Conservation (phyloP, 1,140 invertebrate species). For the Ceratina australensis region DNA sequence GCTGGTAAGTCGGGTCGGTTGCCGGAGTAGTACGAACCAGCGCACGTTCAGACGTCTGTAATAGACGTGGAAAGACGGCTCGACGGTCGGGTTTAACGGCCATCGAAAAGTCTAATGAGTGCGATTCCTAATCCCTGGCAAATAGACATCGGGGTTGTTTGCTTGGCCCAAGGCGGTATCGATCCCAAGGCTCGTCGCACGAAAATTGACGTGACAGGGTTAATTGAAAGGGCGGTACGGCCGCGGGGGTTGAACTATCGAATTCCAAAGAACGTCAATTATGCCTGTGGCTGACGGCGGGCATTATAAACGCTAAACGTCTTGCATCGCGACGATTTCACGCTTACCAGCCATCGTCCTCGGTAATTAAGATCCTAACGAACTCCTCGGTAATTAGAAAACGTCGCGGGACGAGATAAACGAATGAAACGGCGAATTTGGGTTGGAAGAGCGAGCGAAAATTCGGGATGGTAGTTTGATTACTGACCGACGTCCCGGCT, state of each 20-base stretch:
- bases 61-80: not conserved
- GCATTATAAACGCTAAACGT: not conserved
- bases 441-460: not conserved
- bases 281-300: not conserved
- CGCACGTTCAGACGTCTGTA: too few species aligned
- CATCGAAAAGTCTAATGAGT: conserved; percentile 37
- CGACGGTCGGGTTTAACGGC: not conserved
- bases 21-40: too few species aligned
- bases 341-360: too few species aligned
- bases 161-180: conserved; percentile 21
- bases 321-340: too few species aligned
- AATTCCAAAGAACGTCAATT: conserved; percentile 11
- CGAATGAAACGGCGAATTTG: not conserved
- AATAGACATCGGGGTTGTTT: conserved; percentile 33
- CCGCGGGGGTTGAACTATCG: not conserved
- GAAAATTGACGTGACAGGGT: conserved; percentile 36
- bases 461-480: not conserved
- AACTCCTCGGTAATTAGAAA: too few species aligned
- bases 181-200: conserved; percentile 9
- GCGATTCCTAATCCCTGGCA: conserved; percentile 24
- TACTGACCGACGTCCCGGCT: not conserved
- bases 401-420: too few species aligned
- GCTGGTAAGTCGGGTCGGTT: not conserved
- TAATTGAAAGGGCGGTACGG: conserved; percentile 16
- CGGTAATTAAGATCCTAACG: too few species aligned